Percentiles rank a stretch among this genome's conserved stretches.
These are phyloP conservation scores for Equus przewalskii DNA, from an alignment of 2,113 vertebrate genomes.

Conservation along the genomic window DNA sequence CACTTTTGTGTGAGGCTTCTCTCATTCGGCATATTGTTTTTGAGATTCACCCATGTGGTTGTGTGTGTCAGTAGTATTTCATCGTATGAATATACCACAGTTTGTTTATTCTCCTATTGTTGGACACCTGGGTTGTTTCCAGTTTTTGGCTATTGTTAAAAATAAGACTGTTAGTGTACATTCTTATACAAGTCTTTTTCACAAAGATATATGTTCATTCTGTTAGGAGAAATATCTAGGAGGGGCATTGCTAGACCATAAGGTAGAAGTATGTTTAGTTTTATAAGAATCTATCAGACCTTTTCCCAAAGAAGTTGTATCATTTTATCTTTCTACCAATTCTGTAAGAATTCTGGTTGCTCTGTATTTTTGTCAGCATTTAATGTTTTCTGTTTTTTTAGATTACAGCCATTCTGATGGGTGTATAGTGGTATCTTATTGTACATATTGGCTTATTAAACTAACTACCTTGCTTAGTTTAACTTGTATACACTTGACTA, in stretches of 20 bases:
- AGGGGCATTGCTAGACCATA: neutral
- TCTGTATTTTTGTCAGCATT: neutral
- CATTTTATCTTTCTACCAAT: neutral
- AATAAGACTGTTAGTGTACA: neutral
- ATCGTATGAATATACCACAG: neutral
- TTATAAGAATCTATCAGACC: neutral
- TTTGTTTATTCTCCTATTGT: constrained; percentile 27
- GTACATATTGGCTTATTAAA: neutral
- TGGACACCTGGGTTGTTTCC: neutral
- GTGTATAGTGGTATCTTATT: neutral
- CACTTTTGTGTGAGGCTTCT: neutral
- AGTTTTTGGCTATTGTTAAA: neutral
- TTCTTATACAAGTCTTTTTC: neutral
- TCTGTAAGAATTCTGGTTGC: neutral
- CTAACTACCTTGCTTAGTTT: neutral
- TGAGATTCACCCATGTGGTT: neutral
- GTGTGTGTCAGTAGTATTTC: neutral
- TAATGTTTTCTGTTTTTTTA: neutral
- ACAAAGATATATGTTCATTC: neutral
- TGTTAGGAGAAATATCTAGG: neutral
- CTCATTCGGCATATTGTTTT: neutral
- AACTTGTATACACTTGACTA: neutral
- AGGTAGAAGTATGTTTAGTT: neutral
- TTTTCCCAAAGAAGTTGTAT: neutral
- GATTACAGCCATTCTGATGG: neutral